Conservation (phyloP, 2,797 vertebrate genomes). For the Decapterus maruadsi region DNA sequence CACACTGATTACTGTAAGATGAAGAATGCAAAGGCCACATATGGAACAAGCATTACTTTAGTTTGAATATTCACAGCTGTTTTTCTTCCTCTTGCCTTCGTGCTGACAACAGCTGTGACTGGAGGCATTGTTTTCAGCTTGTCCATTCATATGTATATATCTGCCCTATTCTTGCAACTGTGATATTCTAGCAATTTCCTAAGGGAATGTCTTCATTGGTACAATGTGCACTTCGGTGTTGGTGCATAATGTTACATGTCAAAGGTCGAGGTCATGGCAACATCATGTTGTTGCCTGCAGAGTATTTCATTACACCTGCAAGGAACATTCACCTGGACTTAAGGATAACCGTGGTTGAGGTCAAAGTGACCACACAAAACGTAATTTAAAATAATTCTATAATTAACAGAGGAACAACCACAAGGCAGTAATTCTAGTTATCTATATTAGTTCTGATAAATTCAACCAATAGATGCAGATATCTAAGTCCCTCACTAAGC, state of each 20-base stretch:
- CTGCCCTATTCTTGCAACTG: neutral
- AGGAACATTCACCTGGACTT: neutral
- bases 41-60: neutral
- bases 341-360: too few relatives aligned
- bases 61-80: neutral
- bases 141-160: neutral
- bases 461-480: neutral
- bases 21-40: neutral
- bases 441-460: too few relatives aligned
- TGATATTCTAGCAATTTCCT: neutral
- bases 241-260: too few relatives aligned
- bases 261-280: neutral
- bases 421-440: too few relatives aligned
- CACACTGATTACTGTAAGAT: neutral
- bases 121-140: neutral
- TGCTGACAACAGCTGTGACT: neutral
- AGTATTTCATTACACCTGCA: neutral
- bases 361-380: too few relatives aligned
- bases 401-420: too few relatives aligned
- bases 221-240: too few relatives aligned
- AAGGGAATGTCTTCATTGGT: neutral
- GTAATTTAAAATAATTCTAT: too few relatives aligned
- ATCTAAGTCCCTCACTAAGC: neutral
- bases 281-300: neutral
- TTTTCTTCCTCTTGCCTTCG: neutral